Percentiles rank a stretch among this genome's conserved stretches.
phyloP scores from a whole-genome alignment of 2,113 vertebrate genomes.

The Psilopogon haemacephalus region DNA sequence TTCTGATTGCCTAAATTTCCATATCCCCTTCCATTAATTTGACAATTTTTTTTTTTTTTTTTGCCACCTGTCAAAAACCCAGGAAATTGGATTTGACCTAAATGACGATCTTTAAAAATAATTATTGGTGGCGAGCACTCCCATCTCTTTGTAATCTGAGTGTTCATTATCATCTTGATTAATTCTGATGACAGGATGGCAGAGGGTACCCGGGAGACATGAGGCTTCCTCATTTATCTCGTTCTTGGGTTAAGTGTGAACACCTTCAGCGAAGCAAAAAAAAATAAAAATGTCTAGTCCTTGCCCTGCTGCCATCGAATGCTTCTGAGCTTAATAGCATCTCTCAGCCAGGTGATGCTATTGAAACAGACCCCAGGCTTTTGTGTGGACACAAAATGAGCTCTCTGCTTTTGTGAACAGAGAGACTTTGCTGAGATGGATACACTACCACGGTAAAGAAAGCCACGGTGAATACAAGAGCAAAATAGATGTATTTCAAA shows the following conservation, averaged over 20 bases:
- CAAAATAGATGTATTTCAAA: neutral
- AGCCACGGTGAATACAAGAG: neutral
- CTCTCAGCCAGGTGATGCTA: neutral
- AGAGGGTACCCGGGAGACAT: constrained; percentile 59
- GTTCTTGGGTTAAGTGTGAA: constrained; percentile 66
- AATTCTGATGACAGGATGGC: constrained; percentile 58
- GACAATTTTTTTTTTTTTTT: constrained; percentile 46
- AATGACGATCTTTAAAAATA: constrained; percentile 75
- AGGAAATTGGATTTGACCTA: constrained; percentile 78
- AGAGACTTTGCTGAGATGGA: neutral
- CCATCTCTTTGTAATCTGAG: constrained; percentile 75
- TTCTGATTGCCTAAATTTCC: constrained; percentile 26
- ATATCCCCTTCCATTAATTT: constrained; percentile 48
- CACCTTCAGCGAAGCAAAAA: constrained; percentile 60
- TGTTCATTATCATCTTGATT: constrained; percentile 75
- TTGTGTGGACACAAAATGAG: neutral
- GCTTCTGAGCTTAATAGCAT: neutral
- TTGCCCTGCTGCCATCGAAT: constrained; percentile 56
- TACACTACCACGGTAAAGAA: neutral
- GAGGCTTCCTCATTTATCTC: constrained; percentile 62
- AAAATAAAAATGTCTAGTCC: constrained; percentile 43
- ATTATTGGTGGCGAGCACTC: constrained; percentile 71
- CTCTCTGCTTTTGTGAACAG: neutral
- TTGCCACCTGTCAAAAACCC: constrained; percentile 67
- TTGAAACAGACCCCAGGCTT: neutral